Evolutionary conservation across 35 echinoderm and acorn worm species (phyloP).

Genomic region (Diadema setosum): DNA sequence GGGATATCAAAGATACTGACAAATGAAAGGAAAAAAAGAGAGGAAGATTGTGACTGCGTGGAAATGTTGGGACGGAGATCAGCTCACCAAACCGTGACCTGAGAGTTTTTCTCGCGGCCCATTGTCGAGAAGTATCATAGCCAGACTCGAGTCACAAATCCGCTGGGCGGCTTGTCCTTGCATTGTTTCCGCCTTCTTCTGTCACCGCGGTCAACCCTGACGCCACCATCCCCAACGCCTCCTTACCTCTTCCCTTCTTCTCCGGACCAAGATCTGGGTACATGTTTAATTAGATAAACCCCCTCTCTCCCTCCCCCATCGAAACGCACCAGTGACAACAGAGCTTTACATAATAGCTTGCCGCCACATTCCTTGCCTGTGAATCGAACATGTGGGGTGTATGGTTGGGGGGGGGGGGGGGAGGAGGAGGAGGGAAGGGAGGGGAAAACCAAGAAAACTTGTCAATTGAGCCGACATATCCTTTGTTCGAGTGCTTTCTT

Average conservation of each 20-base stretch:
- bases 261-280: not conserved
- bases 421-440: not conserved
- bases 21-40: not conserved
- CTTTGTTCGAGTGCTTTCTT: not conserved
- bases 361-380: not conserved
- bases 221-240: not conserved
- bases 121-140: not conserved
- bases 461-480: not conserved
- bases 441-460: not conserved
- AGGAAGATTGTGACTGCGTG: not conserved
- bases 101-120: not conserved
- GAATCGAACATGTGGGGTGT: not conserved
- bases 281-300: constrained; percentile 28
- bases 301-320: too few relatives aligned
- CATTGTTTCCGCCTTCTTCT: constrained; percentile 5
- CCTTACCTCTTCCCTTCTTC: not conserved
- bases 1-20: too few relatives aligned
- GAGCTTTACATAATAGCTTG: not conserved
- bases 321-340: not conserved
- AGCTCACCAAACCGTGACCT: not conserved
- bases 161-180: not conserved
- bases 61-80: not conserved
- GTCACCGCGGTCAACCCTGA: constrained; percentile 1
- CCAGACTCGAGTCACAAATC: not conserved
- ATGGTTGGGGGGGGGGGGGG: not conserved